Percentiles rank a stretch among this genome's conserved stretches.
phyloP scores from a whole-genome alignment of 2,113 vertebrate species.

The Guaruba guarouba region DNA sequence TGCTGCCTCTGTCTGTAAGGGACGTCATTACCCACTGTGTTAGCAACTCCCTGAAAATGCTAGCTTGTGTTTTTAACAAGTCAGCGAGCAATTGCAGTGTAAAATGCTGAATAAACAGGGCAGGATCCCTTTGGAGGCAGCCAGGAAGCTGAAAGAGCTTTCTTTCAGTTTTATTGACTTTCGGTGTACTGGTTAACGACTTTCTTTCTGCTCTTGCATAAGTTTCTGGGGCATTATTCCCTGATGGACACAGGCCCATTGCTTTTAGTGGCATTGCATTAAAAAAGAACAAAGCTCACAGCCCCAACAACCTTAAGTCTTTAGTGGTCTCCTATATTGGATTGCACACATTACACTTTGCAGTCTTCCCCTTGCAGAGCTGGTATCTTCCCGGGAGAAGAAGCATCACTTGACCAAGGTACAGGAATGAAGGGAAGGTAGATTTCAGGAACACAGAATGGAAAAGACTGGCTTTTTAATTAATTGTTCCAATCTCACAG shows the following conservation, averaged over 20 bases:
- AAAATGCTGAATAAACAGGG: not conserved
- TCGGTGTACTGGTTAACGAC: not conserved
- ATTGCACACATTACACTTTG: not conserved
- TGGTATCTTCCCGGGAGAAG: not conserved
- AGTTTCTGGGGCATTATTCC: not conserved
- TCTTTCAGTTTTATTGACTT: not conserved
- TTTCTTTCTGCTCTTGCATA: not conserved
- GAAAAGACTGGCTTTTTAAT: not conserved
- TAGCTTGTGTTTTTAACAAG: not conserved
- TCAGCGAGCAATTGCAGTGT: not conserved
- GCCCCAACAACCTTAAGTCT: not conserved
- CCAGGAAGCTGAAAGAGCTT: not conserved
- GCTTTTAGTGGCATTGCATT: not conserved
- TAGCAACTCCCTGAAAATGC: not conserved
- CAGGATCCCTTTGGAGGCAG: not conserved
- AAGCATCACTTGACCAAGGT: not conserved
- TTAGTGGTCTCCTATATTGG: not conserved
- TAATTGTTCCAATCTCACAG: not conserved
- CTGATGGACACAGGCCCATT: not conserved
- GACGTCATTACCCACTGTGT: not conserved
- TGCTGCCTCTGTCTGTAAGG: not conserved
- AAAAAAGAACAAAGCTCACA: not conserved
- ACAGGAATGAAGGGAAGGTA: not conserved
- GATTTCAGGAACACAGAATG: not conserved
- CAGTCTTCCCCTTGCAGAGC: not conserved